phyloP scores from a whole-genome alignment of 2,797 vertebrate genomes.

The Protosalanx chinensis region DNA sequence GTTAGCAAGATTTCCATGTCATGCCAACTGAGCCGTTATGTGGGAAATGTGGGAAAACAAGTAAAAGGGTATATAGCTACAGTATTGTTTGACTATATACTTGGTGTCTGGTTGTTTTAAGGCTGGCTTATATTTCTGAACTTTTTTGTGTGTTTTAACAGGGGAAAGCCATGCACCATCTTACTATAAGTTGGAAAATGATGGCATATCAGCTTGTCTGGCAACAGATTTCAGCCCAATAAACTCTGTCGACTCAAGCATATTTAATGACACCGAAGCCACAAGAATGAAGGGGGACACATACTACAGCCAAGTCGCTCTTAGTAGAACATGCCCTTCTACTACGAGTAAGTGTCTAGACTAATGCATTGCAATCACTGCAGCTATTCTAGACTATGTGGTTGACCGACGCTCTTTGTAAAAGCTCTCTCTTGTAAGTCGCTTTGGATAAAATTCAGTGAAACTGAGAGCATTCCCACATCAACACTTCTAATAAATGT shows the following conservation, averaged over 20 bases:
- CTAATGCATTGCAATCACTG: neutral
- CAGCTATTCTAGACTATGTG: neutral
- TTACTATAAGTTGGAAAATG: fast-evolving
- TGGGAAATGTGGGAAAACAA: no score
- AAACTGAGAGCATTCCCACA: neutral
- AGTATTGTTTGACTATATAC: neutral
- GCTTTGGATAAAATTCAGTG: no score
- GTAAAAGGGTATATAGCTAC: neutral
- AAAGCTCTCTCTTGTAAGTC: no score
- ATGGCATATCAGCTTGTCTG: constrained; percentile 25
- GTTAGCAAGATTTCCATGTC: neutral
- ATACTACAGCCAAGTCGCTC: constrained; percentile 43
- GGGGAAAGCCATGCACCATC: fast-evolving
- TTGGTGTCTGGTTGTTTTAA: neutral
- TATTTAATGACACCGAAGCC: fast-evolving
- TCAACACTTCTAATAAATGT: neutral
- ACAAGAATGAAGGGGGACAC: fast-evolving
- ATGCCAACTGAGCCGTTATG: neutral
- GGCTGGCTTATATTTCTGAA: neutral
- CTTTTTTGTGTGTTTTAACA: constrained; percentile 53
- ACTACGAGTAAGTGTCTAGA: neutral
- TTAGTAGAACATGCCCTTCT: fast-evolving
- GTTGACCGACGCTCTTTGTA: neutral
- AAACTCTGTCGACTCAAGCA: fast-evolving
- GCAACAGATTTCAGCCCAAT: constrained; percentile 53